Evolutionary conservation across 2,113 vertebrate genomes (phyloP).

Genomic region (Boulengeromyrus knoepffleri): DNA sequence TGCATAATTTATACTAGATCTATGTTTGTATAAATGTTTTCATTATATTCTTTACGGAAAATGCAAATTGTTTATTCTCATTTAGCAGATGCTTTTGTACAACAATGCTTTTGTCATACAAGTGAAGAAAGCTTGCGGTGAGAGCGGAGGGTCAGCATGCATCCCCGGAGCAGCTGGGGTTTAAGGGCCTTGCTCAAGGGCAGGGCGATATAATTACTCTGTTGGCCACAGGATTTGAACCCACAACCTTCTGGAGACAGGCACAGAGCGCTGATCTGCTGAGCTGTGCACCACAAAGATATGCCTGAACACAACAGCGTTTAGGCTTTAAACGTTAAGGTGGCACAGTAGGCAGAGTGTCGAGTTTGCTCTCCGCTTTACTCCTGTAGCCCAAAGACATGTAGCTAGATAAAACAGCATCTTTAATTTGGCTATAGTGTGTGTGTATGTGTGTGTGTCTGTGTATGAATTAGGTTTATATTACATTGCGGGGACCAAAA

Average conservation of each 20-base stretch:
- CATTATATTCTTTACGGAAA: slow-evolving; percentile 19
- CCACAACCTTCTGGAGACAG: background rate
- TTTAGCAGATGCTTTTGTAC: slow-evolving; percentile 15
- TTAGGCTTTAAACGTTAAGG: background rate
- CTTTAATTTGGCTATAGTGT: background rate
- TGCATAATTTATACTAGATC: slow-evolving; percentile 33
- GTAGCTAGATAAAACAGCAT: background rate
- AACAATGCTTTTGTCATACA: background rate
- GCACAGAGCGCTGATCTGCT: background rate
- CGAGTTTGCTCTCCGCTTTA: background rate
- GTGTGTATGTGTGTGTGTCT: background rate
- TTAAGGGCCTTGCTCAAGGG: background rate
- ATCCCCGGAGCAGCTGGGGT: background rate
- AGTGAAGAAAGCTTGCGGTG: background rate
- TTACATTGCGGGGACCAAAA: too few relatives aligned
- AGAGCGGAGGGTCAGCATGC: background rate
- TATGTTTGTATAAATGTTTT: slow-evolving; percentile 29
- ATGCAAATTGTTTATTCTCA: slow-evolving; percentile 10
- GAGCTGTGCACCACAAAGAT: background rate
- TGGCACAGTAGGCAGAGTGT: background rate
- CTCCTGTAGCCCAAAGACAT: background rate
- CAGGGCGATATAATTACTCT: background rate
- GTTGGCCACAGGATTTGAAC: background rate
- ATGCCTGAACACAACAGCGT: background rate
- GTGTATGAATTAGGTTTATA: background rate